Conservation (phyloP, 2,888 invertebrate genomes). For the Lasioglossum leucozonium region DNA sequence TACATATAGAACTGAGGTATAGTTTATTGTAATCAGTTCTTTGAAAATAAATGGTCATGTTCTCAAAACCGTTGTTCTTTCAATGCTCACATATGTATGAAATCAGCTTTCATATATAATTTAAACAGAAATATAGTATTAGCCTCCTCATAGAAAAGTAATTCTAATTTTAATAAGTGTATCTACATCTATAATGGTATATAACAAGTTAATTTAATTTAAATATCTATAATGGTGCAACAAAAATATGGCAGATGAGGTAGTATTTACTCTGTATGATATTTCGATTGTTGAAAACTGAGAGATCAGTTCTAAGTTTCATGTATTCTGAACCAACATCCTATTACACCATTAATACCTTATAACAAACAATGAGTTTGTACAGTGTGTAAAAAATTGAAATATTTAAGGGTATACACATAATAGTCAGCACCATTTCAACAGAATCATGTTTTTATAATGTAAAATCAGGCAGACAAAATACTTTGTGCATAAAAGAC, state of each 20-base stretch:
- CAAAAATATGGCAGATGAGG: conserved; percentile 30
- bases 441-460: neutral
- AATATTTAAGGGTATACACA: neutral
- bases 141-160: conserved; percentile 29
- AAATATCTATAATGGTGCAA: conserved; percentile 32
- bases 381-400: conserved; percentile 13
- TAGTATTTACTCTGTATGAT: conserved; percentile 22
- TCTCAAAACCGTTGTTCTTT: conserved; percentile 21
- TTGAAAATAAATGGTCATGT: conserved; percentile 55
- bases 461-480: conserved; percentile 8
- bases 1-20: conserved; percentile 44
- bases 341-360: conserved; percentile 6
- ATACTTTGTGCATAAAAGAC: conserved; percentile 18
- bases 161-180: conserved; percentile 10
- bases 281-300: conserved; percentile 8
- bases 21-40: conserved; percentile 54
- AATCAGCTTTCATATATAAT: neutral
- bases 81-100: conserved; percentile 1
- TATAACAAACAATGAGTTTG: conserved; percentile 7
- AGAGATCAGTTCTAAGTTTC: neutral
- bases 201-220: conserved; percentile 10
- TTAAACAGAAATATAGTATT: conserved; percentile 18
- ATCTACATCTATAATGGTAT: neutral
- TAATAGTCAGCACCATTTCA: conserved; percentile 37
- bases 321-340: conserved; percentile 14